Evolutionary conservation across 2,113 vertebrate species (phyloP).

Genomic region (Plotosus lineatus): DNA sequence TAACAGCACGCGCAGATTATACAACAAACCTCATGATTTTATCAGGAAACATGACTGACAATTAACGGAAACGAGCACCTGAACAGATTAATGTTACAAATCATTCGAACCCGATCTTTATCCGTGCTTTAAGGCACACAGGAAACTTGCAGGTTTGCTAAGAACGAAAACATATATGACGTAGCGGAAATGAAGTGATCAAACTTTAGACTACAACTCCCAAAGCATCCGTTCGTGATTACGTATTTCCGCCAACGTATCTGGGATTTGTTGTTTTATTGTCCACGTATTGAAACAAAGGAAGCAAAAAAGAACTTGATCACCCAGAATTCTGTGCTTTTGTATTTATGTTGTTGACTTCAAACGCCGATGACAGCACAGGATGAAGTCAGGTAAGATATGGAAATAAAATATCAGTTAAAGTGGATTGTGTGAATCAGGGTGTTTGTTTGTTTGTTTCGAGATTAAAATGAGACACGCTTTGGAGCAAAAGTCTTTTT

Average conservation of each 20-base stretch:
- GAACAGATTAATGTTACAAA: neutral
- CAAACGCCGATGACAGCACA: conserved; percentile 57
- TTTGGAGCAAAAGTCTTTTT: no score
- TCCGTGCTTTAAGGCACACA: neutral
- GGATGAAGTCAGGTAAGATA: conserved; percentile 65
- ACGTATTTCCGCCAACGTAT: neutral
- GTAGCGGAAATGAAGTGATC: neutral
- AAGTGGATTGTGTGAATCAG: neutral
- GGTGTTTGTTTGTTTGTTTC: neutral
- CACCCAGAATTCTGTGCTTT: conserved; percentile 46
- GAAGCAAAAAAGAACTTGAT: conserved; percentile 30
- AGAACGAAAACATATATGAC: conserved; percentile 25
- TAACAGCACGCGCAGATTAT: neutral
- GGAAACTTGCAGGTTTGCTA: neutral
- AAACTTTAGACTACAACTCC: conserved; percentile 42
- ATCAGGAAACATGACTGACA: neutral
- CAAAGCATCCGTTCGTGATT: conserved; percentile 35
- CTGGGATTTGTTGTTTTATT: conserved; percentile 55
- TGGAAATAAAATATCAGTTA: conserved; percentile 24
- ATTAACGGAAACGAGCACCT: neutral
- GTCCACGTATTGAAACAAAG: rapidly evolving
- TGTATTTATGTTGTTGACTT: conserved; percentile 54
- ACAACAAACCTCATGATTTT: neutral
- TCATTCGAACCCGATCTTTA: neutral
- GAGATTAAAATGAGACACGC: neutral